Evolutionary conservation across 37 sponge, comb jelly and placozoan species (phyloP).

Genomic region (Hormiphora californensis): DNA sequence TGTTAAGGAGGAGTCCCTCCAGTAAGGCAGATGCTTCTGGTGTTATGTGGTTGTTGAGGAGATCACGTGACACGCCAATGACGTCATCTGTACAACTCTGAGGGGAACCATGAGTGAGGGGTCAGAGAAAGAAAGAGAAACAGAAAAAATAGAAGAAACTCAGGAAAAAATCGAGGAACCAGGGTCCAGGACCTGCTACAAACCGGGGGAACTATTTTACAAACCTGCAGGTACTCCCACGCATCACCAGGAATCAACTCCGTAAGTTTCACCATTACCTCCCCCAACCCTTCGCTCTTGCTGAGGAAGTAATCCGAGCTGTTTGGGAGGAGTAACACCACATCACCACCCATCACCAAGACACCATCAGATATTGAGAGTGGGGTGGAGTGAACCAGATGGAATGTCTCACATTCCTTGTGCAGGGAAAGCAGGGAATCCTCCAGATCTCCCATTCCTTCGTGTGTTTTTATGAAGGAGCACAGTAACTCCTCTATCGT

Average conservation of each 20-base stretch:
- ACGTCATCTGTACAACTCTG: too few species aligned
- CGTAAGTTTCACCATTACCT: background rate
- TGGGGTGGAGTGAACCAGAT: background rate
- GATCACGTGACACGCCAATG: background rate
- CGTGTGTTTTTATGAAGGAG: slow-evolving; percentile 41
- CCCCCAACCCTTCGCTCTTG: slow-evolving; percentile 1
- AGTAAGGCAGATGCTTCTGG: slow-evolving; percentile 12
- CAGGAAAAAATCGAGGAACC: too few species aligned
- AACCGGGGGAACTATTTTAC: background rate
- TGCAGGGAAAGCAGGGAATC: background rate
- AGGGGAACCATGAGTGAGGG: too few species aligned
- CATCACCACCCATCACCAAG: background rate
- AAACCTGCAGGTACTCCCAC: slow-evolving; percentile 12
- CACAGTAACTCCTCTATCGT: background rate
- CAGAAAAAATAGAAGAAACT: too few species aligned
- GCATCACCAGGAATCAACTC: slow-evolving; percentile 7
- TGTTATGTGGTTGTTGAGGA: background rate
- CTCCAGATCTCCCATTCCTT: slow-evolving; percentile 23
- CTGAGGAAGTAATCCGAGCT: slow-evolving; percentile 6
- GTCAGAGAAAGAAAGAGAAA: too few species aligned
- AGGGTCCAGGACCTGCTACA: too few species aligned
- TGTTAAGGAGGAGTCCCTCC: background rate
- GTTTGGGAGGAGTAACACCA: slow-evolving; percentile 41
- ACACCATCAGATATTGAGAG: slow-evolving; percentile 16
- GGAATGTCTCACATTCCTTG: slow-evolving; percentile 25